A percentile compares a stretch with the other conserved stretches of the same genome.
phyloP scores from a whole-genome alignment of 2,888 invertebrate species.

The Digitonthophagus gazella region DNA sequence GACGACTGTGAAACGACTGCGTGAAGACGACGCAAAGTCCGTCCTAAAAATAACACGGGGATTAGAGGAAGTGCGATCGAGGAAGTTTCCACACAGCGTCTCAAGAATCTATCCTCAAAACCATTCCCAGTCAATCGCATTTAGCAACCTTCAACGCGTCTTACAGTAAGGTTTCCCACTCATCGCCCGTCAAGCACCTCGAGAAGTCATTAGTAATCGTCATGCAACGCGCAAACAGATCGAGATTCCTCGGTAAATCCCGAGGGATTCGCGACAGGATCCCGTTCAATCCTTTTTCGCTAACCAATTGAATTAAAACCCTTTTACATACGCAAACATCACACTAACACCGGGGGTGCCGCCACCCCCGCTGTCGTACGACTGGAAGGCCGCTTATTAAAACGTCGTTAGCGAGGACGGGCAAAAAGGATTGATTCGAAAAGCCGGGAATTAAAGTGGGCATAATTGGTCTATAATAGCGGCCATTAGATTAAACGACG shows the following conservation, averaged over 20 bases:
- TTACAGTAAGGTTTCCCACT: not conserved
- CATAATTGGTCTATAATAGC: constrained; percentile 19
- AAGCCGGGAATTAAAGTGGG: constrained; percentile 18
- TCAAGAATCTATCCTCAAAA: not conserved
- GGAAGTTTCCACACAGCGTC: not conserved
- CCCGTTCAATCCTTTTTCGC: too few species aligned
- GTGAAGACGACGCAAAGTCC: not conserved
- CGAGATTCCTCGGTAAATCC: too few species aligned
- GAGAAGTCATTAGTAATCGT: not conserved
- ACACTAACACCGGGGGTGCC: too few species aligned
- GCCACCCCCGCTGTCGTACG: not conserved
- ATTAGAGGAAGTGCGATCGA: not conserved
- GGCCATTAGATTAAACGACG: constrained; percentile 6
- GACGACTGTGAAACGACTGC: not conserved
- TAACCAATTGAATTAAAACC: too few species aligned
- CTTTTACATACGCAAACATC: too few species aligned
- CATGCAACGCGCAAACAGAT: not conserved
- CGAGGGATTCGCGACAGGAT: too few species aligned
- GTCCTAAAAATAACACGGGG: not conserved
- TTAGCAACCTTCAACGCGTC: not conserved
- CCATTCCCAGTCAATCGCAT: not conserved
- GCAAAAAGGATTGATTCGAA: constrained; percentile 10
- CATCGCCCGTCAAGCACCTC: not conserved
- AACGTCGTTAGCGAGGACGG: constrained; percentile 29
- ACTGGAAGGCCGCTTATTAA: constrained; percentile 32